Evolutionary conservation across 2,888 invertebrate genomes (phyloP).

Genomic region (Stegana nigrithorax): DNA sequence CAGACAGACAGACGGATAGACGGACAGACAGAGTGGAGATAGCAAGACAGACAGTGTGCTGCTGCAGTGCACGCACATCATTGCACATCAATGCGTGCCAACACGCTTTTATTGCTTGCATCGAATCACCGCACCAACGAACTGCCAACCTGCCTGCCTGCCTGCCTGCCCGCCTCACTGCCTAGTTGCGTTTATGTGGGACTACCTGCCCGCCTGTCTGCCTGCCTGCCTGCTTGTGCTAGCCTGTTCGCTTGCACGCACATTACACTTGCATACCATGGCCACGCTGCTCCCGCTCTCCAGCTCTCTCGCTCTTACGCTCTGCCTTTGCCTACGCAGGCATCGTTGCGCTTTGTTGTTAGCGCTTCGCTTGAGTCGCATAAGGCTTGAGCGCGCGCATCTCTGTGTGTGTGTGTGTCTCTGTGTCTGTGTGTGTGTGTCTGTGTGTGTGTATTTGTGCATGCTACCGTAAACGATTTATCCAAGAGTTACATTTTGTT

Average conservation of each 20-base stretch:
- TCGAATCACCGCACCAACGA: too few species aligned
- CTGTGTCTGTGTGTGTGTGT: background rate
- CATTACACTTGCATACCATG: too few species aligned
- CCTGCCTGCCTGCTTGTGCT: too few species aligned
- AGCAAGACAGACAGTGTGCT: background rate
- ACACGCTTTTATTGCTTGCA: conserved; percentile 14
- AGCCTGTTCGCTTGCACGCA: too few species aligned
- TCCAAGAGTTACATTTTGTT: conserved; percentile 13
- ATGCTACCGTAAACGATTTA: conserved; percentile 14
- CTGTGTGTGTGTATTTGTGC: background rate
- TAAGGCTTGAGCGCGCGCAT: too few species aligned
- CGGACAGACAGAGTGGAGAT: background rate
- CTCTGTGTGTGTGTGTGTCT: background rate
- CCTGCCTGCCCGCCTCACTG: too few species aligned
- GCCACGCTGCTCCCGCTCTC: too few species aligned
- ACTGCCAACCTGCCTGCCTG: too few species aligned
- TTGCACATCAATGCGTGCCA: conserved; percentile 11
- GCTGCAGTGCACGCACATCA: conserved; percentile 14
- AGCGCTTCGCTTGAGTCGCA: conserved; percentile 30
- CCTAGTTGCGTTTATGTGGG: conserved; percentile 5
- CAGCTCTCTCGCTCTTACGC: too few species aligned
- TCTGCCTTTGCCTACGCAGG: too few species aligned
- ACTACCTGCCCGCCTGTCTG: conserved; percentile 3
- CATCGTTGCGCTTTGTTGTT: conserved; percentile 14
- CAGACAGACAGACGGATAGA: background rate